These are phyloP conservation scores for Chionis minor DNA, from an alignment of 2,113 vertebrate species.

Conservation along the genomic window DNA sequence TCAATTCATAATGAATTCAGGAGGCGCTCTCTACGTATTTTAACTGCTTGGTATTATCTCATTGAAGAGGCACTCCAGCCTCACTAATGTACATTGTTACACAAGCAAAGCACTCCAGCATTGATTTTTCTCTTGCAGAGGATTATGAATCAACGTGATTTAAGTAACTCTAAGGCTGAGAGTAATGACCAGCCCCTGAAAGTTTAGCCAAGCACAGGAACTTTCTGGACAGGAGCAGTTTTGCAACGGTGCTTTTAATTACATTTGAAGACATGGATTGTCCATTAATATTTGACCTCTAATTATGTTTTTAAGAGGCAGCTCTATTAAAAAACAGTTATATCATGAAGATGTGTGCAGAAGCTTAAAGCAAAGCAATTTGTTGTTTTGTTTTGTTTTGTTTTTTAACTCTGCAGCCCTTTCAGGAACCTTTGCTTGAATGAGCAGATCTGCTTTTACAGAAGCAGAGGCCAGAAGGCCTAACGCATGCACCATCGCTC, in stretches of 20 bases:
- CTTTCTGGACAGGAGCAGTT: neutral
- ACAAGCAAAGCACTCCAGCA: conserved; percentile 7
- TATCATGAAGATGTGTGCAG: neutral
- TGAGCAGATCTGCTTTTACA: neutral
- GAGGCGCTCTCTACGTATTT: neutral
- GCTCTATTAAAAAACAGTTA: conserved; percentile 1
- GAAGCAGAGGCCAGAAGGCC: neutral
- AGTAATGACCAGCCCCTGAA: neutral
- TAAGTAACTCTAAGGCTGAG: neutral
- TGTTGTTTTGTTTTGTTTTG: neutral
- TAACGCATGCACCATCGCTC: neutral
- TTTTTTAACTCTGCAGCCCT: neutral
- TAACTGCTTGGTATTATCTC: neutral
- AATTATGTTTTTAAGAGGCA: conserved; percentile 24
- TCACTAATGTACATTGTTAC: neutral
- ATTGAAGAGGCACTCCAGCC: neutral
- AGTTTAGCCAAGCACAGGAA: conserved; percentile 9
- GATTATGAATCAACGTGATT: neutral
- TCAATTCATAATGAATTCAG: neutral
- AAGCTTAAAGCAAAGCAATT: neutral
- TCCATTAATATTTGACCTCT: conserved; percentile 32
- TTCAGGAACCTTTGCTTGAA: neutral
- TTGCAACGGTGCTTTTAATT: conserved; percentile 8
- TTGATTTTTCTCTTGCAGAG: conserved; percentile 42
- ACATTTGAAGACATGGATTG: neutral